Percentiles rank a stretch among this genome's conserved stretches.
These are phyloP conservation scores for Papilio xuthus DNA, from an alignment of 1,140 invertebrate genomes.

Conservation along the genomic window DNA sequence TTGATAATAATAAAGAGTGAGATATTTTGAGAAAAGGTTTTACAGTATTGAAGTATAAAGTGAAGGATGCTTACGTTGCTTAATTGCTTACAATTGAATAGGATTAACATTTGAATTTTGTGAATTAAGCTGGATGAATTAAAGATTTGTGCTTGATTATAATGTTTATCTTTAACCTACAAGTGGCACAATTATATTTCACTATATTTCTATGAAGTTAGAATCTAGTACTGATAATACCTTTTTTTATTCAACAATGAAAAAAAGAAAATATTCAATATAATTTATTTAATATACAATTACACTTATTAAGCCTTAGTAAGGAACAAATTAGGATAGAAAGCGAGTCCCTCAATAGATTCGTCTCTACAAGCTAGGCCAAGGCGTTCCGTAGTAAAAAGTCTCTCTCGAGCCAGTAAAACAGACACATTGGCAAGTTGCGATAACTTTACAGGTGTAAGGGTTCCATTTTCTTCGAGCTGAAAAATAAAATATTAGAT, in stretches of 20 bases:
- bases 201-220: no score
- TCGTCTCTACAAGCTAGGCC: conserved; percentile 96
- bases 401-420: conserved; percentile 93
- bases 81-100: conserved; percentile 26
- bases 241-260: neutral
- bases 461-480: conserved; percentile 87
- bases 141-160: conserved; percentile 6
- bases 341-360: conserved; percentile 94
- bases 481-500: conserved; percentile 73
- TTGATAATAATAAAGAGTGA: conserved; percentile 49
- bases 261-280: conserved; percentile 37
- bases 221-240: no score
- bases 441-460: conserved; percentile 94
- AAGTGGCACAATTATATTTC: no score
- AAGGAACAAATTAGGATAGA: conserved; percentile 95
- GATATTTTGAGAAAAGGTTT: conserved; percentile 69
- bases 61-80: conserved; percentile 23
- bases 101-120: conserved; percentile 3
- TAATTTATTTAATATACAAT: conserved; percentile 39
- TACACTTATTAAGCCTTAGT: conserved; percentile 54
- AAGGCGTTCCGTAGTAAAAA: conserved; percentile 91
- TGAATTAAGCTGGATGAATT: conserved; percentile 5
- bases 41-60: conserved; percentile 46
- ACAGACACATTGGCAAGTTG: conserved; percentile 91
- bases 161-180: neutral